These are phyloP conservation scores for Muricea muricata DNA, from an alignment of 92 coral and sea anemone species.

Conservation along the genomic window DNA sequence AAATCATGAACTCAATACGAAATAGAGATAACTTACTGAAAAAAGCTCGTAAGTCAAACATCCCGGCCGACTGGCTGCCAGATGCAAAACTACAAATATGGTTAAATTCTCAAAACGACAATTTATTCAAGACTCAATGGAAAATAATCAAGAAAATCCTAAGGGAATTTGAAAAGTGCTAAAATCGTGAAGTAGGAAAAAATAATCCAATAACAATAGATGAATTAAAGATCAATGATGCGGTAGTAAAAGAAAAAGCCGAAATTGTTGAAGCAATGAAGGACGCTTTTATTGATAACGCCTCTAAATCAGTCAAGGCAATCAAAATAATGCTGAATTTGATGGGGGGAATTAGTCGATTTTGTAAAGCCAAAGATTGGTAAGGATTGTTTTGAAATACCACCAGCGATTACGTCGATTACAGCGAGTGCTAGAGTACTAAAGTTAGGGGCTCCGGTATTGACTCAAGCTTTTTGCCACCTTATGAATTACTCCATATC, in stretches of 20 bases:
- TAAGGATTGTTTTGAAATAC: conserved; percentile 30
- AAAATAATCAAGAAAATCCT: conserved; percentile 54
- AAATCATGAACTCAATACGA: conserved; percentile 20
- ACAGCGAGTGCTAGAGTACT: conserved; percentile 46
- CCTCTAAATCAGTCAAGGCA: conserved; percentile 30
- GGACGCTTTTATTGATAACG: conserved; percentile 56
- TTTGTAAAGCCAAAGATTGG: conserved; percentile 44
- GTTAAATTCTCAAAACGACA: conserved; percentile 45
- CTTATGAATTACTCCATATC: conserved; percentile 26
- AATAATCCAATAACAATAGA: background rate
- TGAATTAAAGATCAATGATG: conserved; percentile 15
- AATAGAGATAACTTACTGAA: conserved; percentile 40
- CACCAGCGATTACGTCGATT: conserved; percentile 18
- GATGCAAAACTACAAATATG: conserved; percentile 50
- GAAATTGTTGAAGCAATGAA: conserved; percentile 55
- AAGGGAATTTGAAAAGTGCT: conserved; percentile 51
- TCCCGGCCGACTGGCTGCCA: conserved; percentile 53
- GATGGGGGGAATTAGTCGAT: conserved; percentile 31
- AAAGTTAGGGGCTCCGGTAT: conserved; percentile 48
- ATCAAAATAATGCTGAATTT: conserved; percentile 19
- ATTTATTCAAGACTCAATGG: conserved; percentile 47
- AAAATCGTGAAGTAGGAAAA: conserved; percentile 31
- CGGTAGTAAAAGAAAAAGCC: conserved; percentile 35
- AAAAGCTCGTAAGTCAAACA: conserved; percentile 46
- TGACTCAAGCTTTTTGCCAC: conserved; percentile 26